A percentile compares a stretch with the other conserved stretches of the same genome.
phyloP scores from a whole-genome alignment of 2,888 invertebrate species.

The Tenodera sinensis region DNA sequence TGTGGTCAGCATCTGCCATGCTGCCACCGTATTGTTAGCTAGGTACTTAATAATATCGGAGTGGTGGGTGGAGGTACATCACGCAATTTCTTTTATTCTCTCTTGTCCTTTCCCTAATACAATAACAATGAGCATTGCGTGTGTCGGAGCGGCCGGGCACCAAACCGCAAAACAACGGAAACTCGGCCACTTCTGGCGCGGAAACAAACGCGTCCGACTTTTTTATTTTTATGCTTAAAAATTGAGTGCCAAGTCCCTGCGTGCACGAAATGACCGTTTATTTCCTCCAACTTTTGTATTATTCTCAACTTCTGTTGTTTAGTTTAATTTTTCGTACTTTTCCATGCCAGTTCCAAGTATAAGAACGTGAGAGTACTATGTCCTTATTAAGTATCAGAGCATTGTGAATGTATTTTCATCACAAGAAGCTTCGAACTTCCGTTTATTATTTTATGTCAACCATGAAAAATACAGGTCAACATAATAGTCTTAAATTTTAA shows the following conservation, averaged over 20 bases:
- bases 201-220: background rate
- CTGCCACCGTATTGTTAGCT: background rate
- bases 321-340: background rate
- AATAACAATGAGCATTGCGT: background rate
- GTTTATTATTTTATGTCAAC: background rate
- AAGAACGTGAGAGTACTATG: background rate
- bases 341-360: background rate
- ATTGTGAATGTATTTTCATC: background rate
- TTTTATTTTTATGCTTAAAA: background rate
- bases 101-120: background rate
- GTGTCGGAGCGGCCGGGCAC: background rate
- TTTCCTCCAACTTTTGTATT: background rate
- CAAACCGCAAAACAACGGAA: background rate
- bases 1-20: background rate
- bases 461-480: no score
- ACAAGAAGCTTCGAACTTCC: background rate
- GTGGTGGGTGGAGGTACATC: background rate
- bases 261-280: background rate
- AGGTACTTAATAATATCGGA: background rate
- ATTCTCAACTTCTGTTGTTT: background rate
- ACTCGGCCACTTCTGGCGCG: background rate
- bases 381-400: background rate
- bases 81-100: slow-evolving; percentile 10
- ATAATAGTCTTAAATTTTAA: no score
- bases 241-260: background rate